Conservation (phyloP, 1,140 invertebrate species). For the Monomorium pharaonis region DNA sequence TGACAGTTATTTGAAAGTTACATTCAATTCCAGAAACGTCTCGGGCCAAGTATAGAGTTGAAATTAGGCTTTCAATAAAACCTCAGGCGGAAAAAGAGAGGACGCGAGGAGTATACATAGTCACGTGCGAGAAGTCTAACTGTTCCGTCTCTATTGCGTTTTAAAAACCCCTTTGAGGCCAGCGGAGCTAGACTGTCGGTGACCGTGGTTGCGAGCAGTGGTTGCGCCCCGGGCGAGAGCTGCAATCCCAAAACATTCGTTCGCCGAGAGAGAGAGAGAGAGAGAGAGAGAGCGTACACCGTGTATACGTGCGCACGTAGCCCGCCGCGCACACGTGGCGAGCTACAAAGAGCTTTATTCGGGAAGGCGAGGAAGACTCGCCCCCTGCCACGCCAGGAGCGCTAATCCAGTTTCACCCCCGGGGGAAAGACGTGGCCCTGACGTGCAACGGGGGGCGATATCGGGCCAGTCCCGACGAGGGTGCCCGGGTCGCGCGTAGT, state of each 20-base stretch:
- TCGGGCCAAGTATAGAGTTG: background rate
- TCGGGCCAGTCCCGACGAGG: conserved; percentile 20
- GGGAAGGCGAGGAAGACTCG: conserved; percentile 77
- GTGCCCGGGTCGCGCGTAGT: conserved; percentile 41
- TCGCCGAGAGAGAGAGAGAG: background rate
- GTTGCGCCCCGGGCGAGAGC: background rate
- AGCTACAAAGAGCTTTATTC: conserved; percentile 67
- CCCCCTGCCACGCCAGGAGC: conserved; percentile 70
- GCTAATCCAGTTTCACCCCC: conserved; percentile 80
- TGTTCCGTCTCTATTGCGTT: background rate
- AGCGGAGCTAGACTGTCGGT: background rate
- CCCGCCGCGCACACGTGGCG: conserved; percentile 66
- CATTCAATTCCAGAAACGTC: background rate
- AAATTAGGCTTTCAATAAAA: background rate
- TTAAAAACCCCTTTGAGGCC: conserved; percentile 15
- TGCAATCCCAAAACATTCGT: background rate
- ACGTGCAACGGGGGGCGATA: conserved; percentile 72
- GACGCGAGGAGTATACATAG: background rate
- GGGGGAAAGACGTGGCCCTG: conserved; percentile 77
- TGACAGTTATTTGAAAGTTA: background rate
- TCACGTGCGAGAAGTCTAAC: conserved; percentile 16
- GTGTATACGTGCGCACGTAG: conserved; percentile 53
- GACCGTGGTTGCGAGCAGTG: conserved; percentile 22
- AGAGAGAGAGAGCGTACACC: background rate
- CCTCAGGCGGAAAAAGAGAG: no score